Percentiles rank a stretch among this genome's conserved stretches.
phyloP scores from a whole-genome alignment of 1,140 invertebrate genomes.

The Bilobella aurantiaca region DNA sequence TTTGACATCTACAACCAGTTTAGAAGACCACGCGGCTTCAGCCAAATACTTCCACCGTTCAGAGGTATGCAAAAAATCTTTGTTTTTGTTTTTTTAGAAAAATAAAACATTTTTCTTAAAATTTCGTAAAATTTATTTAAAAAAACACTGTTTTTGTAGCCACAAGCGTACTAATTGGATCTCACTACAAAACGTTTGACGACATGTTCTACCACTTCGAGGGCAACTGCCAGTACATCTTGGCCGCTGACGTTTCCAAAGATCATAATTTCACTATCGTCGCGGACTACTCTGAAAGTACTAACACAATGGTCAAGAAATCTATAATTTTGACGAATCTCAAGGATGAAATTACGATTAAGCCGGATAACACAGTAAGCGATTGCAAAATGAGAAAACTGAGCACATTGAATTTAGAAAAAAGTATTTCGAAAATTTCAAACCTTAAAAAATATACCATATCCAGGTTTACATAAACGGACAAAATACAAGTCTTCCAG shows the following conservation, averaged over 20 bases:
- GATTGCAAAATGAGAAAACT: neutral
- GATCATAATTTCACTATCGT: conserved; percentile 66
- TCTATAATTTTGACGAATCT: conserved; percentile 48
- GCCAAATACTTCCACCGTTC: conserved; percentile 19
- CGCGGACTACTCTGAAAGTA: conserved; percentile 40
- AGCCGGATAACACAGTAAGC: conserved; percentile 46
- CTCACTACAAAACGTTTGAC: conserved; percentile 44
- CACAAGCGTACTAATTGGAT: conserved; percentile 14
- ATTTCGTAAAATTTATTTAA: neutral
- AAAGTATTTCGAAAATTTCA: neutral
- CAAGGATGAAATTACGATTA: conserved; percentile 48
- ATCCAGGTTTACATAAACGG: neutral
- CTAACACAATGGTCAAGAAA: conserved; percentile 38
- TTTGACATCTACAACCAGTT: conserved; percentile 11
- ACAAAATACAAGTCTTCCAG: neutral
- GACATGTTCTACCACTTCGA: conserved; percentile 59
- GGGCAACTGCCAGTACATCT: conserved; percentile 55
- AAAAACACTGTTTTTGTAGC: conserved; percentile 13
- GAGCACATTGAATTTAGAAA: neutral
- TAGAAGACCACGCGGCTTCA: neutral
- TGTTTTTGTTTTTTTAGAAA: neutral
- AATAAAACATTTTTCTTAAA: no score
- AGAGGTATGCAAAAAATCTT: conserved; percentile 12
- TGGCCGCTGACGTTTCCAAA: conserved; percentile 66
- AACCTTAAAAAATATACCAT: neutral